Base-by-base conservation (phyloP, 1,140 invertebrate genomes). In the Psix sp. region DNA sequence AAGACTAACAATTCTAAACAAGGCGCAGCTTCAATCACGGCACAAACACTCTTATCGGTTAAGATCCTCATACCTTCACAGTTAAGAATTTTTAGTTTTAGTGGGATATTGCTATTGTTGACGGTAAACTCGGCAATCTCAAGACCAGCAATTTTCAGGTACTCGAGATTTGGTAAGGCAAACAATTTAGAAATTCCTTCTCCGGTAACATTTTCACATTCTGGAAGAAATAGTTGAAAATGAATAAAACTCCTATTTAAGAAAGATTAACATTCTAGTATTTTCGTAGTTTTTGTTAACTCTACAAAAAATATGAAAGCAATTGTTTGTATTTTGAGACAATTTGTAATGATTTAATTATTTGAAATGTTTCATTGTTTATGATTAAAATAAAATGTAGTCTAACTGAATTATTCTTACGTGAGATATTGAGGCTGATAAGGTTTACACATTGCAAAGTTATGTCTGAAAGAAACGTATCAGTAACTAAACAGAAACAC, bases 181-280 rank as follows among this genome's bases (percentile, higher is more conserved):
- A 71, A 57, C 3, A 71, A 3, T 43, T 49, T 54, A 0, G 57
- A 48, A 4, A 71, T 29, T 4, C 43, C 67, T 26, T 63, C 24
- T 3, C 5, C 43, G 7, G 49, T 71, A 1, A 63, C 13, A 11
- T 42, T 49, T 0, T 16, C 13, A 14, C 67, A 71, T 11, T 18
- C 67, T 71, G 24, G n/a, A 39, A 57, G 45, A 45, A 43, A 13
- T n/a, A n/a, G n/a, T n/a, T n/a, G n/a, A n/a, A n/a, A n/a, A n/a
- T n/a, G n/a, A n/a, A n/a, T n/a, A n/a, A n/a, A n/a, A n/a, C n/a
- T n/a, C n/a, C n/a, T n/a, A n/a, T n/a, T n/a, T n/a, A n/a, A n/a
- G n/a, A n/a, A 35, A 35, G 1, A 14, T 2, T 13, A 35, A 45
- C 17, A 15, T 35, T 45, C 0, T 15, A 29, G 16, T 42, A 18